Base-by-base conservation (phyloP, 1,140 invertebrate species). In the Conus betulinus region DNA sequence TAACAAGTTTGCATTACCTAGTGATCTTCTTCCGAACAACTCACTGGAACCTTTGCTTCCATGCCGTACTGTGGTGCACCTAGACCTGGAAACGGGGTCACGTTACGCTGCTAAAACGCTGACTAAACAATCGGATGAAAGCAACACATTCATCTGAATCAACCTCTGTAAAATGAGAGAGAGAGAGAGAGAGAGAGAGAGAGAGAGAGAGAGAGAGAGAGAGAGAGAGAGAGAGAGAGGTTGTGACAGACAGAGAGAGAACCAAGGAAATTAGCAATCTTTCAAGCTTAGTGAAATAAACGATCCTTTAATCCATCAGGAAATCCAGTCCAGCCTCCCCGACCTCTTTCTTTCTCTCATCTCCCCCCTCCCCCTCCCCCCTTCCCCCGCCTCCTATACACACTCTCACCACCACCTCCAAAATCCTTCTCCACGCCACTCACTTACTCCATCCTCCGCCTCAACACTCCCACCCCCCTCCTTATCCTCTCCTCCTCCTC, bases 231-330 rank as follows among this genome's bases (percentile, higher is more conserved):
- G 51, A 57, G 39, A 55, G n/a, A 7, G n/a, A 57, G 17, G 17
- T 7, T 55, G 51, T 55, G 20, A 52, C 51, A 83, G 25, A 53
- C 51, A 52, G 39, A 25, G 10, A 55, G 17, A 39, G 79, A 39
- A 82, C 17, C 13, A 25, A 85, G 83, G 55, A 85, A 85, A 85
- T 51, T 17, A 25, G 25, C 57, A 27, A 85, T 85, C n/a, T 81
- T 81, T 81, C 84, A 74, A 51, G 53, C 63, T 85, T 27, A 85
- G 84, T 51, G 63, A 74, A 81, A 81, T 81, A 53, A 81, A 81
- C 79, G 79, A 81, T 53, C 79, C 10, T 81, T 81, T 81, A 81
- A 81, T 81, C 79, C 39, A 52, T 23, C 79, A 39, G 51, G 39
- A 81, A 81, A 55, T 17, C 23, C 53, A 63, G 52, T 20, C 51